These are phyloP conservation scores for Sialis lutaria DNA, from an alignment of 2,888 invertebrate genomes.

Conservation along the genomic window DNA sequence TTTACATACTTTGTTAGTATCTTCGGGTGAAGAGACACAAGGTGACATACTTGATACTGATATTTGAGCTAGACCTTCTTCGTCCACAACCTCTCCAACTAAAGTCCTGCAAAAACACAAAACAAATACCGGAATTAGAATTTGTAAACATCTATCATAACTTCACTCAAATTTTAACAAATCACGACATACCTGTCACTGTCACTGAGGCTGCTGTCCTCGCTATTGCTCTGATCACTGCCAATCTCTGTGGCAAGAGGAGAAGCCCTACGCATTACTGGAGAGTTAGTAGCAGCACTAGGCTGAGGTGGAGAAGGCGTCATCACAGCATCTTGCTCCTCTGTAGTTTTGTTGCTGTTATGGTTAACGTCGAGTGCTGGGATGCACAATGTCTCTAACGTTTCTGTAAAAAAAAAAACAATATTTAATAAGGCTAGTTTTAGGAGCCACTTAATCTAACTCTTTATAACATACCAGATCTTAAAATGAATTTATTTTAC, in stretches of 20 bases:
- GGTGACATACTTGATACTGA: constrained; percentile 20
- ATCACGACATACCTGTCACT: constrained; percentile 33
- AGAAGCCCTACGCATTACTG: constrained; percentile 10
- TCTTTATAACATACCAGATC: neutral
- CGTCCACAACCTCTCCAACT: constrained; percentile 38
- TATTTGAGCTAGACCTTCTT: constrained; percentile 20
- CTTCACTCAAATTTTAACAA: neutral
- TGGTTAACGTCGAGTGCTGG: constrained; percentile 28
- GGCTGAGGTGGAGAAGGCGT: too few species aligned
- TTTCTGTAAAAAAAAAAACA: constrained; percentile 19
- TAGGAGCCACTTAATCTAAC: too few species aligned
- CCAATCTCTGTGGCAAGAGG: constrained; percentile 21
- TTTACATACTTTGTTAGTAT: constrained; percentile 8
- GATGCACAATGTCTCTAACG: constrained; percentile 29
- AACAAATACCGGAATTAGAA: neutral
- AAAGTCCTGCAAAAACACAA: constrained; percentile 28
- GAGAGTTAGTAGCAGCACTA: constrained; percentile 1
- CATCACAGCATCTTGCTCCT: constrained; percentile 16
- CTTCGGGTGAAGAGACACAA: constrained; percentile 16
- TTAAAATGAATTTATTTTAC: constrained; percentile 10
- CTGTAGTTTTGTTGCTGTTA: constrained; percentile 13
- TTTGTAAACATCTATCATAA: neutral
- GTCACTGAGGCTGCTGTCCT: constrained; percentile 59
- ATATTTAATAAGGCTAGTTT: neutral
- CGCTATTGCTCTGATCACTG: constrained; percentile 51